These are phyloP conservation scores for Paralvinella palmiformis DNA, from an alignment of 1,140 invertebrate genomes.

Conservation along the genomic window DNA sequence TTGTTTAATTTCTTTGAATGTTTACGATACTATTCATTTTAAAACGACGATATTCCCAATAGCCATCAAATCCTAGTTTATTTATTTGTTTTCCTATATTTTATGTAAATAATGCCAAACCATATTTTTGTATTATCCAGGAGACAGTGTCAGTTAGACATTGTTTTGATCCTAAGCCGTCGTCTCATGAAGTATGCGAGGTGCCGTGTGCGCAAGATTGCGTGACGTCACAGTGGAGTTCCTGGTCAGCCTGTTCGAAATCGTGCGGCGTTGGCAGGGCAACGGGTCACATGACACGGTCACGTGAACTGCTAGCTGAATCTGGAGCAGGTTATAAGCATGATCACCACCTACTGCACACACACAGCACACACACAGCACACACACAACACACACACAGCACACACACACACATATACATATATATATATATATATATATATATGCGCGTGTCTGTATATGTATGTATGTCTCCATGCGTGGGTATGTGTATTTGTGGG, in stretches of 20 bases:
- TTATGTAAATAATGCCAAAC: not conserved
- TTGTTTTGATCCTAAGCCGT: slow-evolving; percentile 10
- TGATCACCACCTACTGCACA: not conserved
- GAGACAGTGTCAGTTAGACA: slow-evolving; percentile 1
- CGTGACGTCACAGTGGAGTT: slow-evolving; percentile 17
- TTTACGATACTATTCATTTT: too few species aligned
- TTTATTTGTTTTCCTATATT: not conserved
- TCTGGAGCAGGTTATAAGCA: slow-evolving; percentile 8
- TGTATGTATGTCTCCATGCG: too few species aligned
- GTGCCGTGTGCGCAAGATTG: slow-evolving; percentile 19
- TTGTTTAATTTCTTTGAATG: too few species aligned
- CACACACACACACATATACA: not conserved
- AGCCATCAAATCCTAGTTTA: too few species aligned
- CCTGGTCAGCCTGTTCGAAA: slow-evolving; percentile 14
- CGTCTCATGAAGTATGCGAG: slow-evolving; percentile 1
- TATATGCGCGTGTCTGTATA: too few species aligned
- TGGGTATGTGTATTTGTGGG: too few species aligned
- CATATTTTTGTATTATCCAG: not conserved
- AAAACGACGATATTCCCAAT: too few species aligned
- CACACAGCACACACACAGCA: not conserved
- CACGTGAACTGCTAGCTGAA: slow-evolving; percentile 7
- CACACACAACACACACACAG: not conserved
- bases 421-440: not conserved
- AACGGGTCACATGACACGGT: slow-evolving; percentile 2
- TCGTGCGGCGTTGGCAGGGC: slow-evolving; percentile 6